Base-by-base conservation (phyloP, 2,113 vertebrate genomes). In the Hippocampus comes region DNA sequence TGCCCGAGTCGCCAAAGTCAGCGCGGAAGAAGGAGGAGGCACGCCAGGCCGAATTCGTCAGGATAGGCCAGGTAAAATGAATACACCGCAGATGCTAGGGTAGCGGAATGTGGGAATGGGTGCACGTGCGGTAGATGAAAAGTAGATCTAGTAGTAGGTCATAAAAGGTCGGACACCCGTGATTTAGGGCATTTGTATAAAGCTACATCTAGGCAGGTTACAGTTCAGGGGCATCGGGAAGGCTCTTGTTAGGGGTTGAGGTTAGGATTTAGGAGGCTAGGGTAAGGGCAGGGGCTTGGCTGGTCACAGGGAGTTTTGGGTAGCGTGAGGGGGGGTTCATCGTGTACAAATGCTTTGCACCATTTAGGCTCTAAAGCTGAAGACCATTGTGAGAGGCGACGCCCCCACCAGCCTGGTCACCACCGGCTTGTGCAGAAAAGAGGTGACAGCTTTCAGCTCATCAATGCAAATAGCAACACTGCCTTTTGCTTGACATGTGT, bases 1-100 rank as follows among this genome's bases (percentile, higher is more conserved):
- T 99, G 70, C 97, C 97, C 0, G 97, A 99, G 80, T 99, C 97
- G 0, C 97, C 97, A 43, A 99, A 96, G 88, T 98, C 97, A 0
- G 96, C 97, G 0, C 92, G 97, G 72, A 99, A 98, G 82, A 99
- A 96, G 78, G 97, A 99, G 76, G 97, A 99, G 84, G 97, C 97
- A 17, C 94, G 97, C n/a, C 97, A 98, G 87, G 97, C 96, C 0
- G 97, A 99, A 75, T 99, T 99, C 80, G 95, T 99, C 68, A 91
- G 97, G 55, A 94, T 98, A 77, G 97, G 97, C 38, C 97, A 99
- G 95, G 97, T 99, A 84, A 79, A 74, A 70, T 15, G 48, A 43
- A 41, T 57, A 55, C 25, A 59, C 17, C 34, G n/a, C 51, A 9
- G 4, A 60, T 2, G 4, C 14, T 5, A 49, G 48, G 5, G 14